A percentile compares a stretch with the other conserved stretches of the same genome.
These are phyloP conservation scores for Epirrhoe tristata DNA, from an alignment of 2,888 invertebrate species.

Conservation along the genomic window DNA sequence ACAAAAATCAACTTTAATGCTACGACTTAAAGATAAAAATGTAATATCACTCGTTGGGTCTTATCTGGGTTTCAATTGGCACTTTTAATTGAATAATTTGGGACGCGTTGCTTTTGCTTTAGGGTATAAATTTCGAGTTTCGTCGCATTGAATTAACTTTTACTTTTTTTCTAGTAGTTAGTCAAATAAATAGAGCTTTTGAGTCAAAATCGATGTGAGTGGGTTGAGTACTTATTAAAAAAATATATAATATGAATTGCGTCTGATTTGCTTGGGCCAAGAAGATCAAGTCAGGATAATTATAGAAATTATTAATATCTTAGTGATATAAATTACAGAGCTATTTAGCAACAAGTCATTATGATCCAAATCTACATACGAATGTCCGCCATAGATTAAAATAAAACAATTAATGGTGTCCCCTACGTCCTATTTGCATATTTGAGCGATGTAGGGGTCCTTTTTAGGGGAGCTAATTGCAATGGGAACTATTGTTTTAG, in stretches of 20 bases:
- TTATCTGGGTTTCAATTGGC: constrained; percentile 18
- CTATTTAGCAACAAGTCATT: constrained; percentile 13
- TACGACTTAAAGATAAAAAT: constrained; percentile 6
- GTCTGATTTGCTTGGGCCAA: too few relatives aligned
- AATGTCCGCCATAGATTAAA: constrained; percentile 40
- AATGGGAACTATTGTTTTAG: constrained; percentile 43
- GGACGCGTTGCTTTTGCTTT: constrained; percentile 10
- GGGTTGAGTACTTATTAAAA: too few relatives aligned
- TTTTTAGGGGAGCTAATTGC: constrained; percentile 41
- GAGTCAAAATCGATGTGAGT: too few relatives aligned
- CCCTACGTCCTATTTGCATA: constrained; percentile 47
- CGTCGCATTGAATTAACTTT: background rate
- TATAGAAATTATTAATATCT: too few relatives aligned
- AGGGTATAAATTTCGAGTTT: background rate
- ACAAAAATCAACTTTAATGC: constrained; percentile 7
- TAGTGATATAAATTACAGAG: too few relatives aligned
- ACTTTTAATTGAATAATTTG: constrained; percentile 32
- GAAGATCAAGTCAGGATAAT: too few relatives aligned
- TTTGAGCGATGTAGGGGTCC: constrained; percentile 41
- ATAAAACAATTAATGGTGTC: constrained; percentile 42
- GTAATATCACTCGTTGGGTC: background rate
- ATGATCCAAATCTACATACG: constrained; percentile 28
- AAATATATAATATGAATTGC: too few relatives aligned
- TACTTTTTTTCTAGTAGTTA: background rate
- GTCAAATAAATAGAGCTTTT: too few relatives aligned